Evolutionary conservation across 1,140 invertebrate genomes (phyloP).

Genomic region (Oryctes rhinoceros): DNA sequence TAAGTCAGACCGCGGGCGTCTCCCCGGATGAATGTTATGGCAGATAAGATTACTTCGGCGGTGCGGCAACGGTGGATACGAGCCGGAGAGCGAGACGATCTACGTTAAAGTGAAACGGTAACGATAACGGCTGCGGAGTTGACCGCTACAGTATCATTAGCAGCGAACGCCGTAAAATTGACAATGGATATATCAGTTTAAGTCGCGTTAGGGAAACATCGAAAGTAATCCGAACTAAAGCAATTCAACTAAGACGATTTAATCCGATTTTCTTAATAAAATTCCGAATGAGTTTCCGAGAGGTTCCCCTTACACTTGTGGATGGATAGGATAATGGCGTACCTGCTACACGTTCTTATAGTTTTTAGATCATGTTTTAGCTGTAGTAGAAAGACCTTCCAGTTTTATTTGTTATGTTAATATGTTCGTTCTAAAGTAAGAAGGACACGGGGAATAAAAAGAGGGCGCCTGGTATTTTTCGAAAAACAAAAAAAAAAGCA

Average conservation of each 20-base stretch:
- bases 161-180: constrained; percentile 1
- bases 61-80: neutral
- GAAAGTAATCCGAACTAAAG: constrained; percentile 31
- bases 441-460: too few relatives aligned
- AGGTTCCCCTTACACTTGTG: too few relatives aligned
- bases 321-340: too few relatives aligned
- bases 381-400: too few relatives aligned
- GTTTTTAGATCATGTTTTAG: too few relatives aligned
- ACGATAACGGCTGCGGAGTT: constrained; percentile 18
- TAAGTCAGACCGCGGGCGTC: neutral
- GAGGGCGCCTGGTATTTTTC: too few relatives aligned
- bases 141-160: constrained; percentile 32
- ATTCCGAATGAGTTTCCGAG: neutral
- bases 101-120: constrained; percentile 20
- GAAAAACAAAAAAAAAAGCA: too few relatives aligned
- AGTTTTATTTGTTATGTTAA: too few relatives aligned
- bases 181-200: constrained; percentile 26
- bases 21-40: constrained; percentile 9
- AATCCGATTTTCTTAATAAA: constrained; percentile 34
- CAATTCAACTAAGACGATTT: constrained; percentile 7
- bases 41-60: constrained; percentile 31
- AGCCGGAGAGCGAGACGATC: neutral
- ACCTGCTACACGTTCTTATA: too few relatives aligned
- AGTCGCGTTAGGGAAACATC: constrained; percentile 12
- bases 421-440: too few relatives aligned